These are phyloP conservation scores for Pardosa pseudoannulata DNA, from an alignment of 2,888 invertebrate species.

Conservation along the genomic window DNA sequence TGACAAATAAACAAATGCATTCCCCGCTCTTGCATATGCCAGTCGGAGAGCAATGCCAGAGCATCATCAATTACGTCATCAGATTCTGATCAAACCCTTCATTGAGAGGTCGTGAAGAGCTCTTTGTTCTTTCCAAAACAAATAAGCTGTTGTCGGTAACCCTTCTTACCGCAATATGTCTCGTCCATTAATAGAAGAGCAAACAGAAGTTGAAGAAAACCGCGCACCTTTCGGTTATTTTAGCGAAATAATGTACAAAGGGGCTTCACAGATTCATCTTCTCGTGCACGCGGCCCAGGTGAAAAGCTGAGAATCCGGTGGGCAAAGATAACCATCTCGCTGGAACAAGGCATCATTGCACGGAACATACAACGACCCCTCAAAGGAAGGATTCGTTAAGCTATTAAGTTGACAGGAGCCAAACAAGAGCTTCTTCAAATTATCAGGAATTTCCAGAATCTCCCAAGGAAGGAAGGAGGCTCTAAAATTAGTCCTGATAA, in stretches of 20 bases:
- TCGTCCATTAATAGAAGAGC: constrained; percentile 2
- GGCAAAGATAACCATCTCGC: not conserved
- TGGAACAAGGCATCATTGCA: constrained; percentile 7
- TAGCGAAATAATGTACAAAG: not conserved
- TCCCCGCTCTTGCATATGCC: not conserved
- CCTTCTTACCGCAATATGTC: not conserved
- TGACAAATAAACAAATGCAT: not conserved
- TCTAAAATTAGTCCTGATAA: not conserved
- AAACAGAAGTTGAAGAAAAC: not conserved
- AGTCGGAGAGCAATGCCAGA: constrained; percentile 1
- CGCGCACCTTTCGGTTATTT: constrained; percentile 7
- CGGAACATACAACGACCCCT: not conserved
- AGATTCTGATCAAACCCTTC: constrained; percentile 1
- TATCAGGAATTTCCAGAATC: constrained; percentile 17
- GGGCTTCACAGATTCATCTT: not conserved
- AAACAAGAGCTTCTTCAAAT: constrained; percentile 3
- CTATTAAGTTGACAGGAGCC: constrained; percentile 6
- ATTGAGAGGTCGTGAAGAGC: not conserved
- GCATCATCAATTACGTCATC: not conserved
- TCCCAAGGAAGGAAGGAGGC: not conserved
- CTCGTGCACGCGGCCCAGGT: not conserved
- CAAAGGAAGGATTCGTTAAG: not conserved
- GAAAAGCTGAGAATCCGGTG: not conserved
- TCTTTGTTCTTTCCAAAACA: not conserved
- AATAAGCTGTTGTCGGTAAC: not conserved